Percentiles rank a stretch among this genome's conserved stretches.
phyloP scores from a whole-genome alignment of 64 coral and sea anemone species.

The Hydrozoanthus tunicans region DNA sequence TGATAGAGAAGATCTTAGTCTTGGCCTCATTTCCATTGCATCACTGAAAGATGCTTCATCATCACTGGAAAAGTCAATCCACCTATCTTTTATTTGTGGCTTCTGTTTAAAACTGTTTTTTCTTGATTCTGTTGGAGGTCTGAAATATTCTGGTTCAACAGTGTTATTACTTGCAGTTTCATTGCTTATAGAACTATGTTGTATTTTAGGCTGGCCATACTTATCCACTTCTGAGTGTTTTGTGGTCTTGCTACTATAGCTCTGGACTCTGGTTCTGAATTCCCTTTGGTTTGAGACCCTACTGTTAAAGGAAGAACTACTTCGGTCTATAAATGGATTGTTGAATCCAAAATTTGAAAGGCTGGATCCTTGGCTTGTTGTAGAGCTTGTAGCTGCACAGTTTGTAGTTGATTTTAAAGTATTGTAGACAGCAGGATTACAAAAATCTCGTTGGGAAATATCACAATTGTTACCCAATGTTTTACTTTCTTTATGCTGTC shows the following conservation, averaged over 20 bases:
- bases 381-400: neutral
- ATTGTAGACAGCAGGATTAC: neutral
- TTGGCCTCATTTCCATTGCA: slow-evolving; percentile 34
- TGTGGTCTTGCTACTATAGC: neutral
- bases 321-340: neutral
- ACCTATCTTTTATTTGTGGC: slow-evolving; percentile 33
- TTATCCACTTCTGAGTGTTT: neutral
- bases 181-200: neutral
- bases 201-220: neutral
- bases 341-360: neutral
- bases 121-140: neutral
- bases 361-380: neutral
- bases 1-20: slow-evolving; percentile 31
- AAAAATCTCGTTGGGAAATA: neutral
- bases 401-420: neutral
- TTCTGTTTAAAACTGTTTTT: neutral
- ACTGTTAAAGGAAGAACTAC: neutral
- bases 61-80: slow-evolving; percentile 56
- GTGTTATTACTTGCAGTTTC: neutral
- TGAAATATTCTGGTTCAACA: neutral
- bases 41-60: slow-evolving; percentile 37
- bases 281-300: neutral
- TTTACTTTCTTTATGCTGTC: neutral
- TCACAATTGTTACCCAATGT: slow-evolving; percentile 20
- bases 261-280: neutral